Evolutionary conservation across 2,797 vertebrate genomes (phyloP), one percentile per base, ranked within the genome.

Genomic region (Sciurus vulgaris): DNA sequence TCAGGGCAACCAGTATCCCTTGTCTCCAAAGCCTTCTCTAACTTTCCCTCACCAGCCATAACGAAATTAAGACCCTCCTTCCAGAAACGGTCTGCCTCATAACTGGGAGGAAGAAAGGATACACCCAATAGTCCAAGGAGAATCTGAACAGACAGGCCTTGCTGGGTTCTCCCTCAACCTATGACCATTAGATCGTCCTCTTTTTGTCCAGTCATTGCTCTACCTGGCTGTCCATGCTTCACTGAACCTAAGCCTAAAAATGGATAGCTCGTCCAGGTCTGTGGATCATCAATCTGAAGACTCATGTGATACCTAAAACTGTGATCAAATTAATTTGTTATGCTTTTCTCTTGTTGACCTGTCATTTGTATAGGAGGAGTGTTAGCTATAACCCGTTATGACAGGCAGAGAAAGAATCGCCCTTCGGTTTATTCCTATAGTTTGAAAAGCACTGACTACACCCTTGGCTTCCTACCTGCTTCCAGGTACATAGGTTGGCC

Each of bases 401-500:
- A 35, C 24, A 18, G 22, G n/a, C 77, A 74, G 22, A 51, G 47
- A 56, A 12, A 47, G 65, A 5, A 56, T n/a, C 11, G 7, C n/a
- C 54, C 4, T 2, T 10, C 22, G 56, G 56, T 73, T 33, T 12
- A 18, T 2, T 3, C 44, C n/a, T 41, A 15, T 18, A 22, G 5
- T 41, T 61, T 26, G 20, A 95, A 88, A 82, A 83, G 63, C 69
- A 61, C 38, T 0, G 0, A 54, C 63, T 38, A 74, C n/a, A 92
- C 13, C 7, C 26, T 72, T 2, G 28, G 11, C 44, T 95, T 97
- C n/a, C 61, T 41, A 14, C 17, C 30, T 70, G 12, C 61, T 89
- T 97, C 95, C 89, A 67, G 56, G 30, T 4, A 59, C 0, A 0
- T 15, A 17, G 1, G 11, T 72, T 65, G 33, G 70, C 18, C n/a